Conservation (phyloP, 2,797 vertebrate species). For the Sebastes itinus region DNA sequence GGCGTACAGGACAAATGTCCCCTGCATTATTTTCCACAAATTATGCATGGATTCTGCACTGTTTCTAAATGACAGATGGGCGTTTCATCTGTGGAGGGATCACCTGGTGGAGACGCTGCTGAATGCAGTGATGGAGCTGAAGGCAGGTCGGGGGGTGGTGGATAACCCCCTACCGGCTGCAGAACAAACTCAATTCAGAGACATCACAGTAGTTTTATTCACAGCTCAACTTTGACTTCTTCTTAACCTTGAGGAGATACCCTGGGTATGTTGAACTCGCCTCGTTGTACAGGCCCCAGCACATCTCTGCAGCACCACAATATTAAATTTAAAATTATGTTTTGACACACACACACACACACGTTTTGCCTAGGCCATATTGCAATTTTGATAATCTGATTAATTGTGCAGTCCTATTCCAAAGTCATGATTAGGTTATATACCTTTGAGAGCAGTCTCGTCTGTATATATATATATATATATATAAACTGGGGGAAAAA, state of each 20-base stretch:
- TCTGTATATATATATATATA: too few relatives aligned
- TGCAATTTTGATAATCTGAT: too few relatives aligned
- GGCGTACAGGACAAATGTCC: conserved; percentile 91
- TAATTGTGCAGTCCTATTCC: too few relatives aligned
- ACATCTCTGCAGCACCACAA: too few relatives aligned
- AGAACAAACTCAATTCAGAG: neutral
- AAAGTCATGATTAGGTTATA: too few relatives aligned
- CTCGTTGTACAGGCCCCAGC: too few relatives aligned
- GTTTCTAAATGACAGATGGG: conserved; percentile 87
- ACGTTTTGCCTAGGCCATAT: too few relatives aligned
- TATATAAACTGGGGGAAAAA: too few relatives aligned
- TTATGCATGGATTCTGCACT: conserved; percentile 87
- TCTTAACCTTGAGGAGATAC: neutral
- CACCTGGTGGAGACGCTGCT: conserved; percentile 55
- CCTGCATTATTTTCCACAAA: conserved; percentile 85
- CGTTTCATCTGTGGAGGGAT: conserved; percentile 71
- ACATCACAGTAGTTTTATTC: neutral
- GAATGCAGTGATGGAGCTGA: conserved; percentile 25
- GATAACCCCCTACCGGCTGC: neutral
- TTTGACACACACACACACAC: too few relatives aligned
- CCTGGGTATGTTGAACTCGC: too few relatives aligned
- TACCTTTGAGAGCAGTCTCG: too few relatives aligned
- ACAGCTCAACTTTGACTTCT: neutral
- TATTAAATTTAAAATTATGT: too few relatives aligned
- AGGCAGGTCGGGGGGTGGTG: neutral